These are phyloP conservation scores for Phalloptychus januarius DNA, from an alignment of 2,797 vertebrate species.

Conservation along the genomic window DNA sequence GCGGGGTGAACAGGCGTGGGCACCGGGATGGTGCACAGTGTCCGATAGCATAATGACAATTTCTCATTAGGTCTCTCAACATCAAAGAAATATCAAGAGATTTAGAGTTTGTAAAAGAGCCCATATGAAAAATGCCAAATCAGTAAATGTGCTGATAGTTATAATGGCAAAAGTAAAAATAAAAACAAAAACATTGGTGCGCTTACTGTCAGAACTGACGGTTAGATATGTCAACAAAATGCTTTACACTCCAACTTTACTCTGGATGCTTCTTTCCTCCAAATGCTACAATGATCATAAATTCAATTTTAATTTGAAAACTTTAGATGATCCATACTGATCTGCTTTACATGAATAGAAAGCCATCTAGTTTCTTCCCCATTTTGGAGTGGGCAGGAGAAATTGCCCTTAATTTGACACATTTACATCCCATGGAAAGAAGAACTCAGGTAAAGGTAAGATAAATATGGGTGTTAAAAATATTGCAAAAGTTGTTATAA, in stretches of 20 bases:
- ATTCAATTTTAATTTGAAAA: neutral
- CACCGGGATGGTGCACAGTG: slow-evolving; percentile 19
- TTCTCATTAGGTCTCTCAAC: slow-evolving; percentile 19
- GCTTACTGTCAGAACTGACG: neutral
- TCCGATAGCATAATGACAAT: slow-evolving; percentile 36
- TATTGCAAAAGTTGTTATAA: neutral
- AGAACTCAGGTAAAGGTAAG: neutral
- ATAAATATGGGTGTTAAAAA: neutral
- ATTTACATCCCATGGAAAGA: neutral
- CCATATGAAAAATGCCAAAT: neutral
- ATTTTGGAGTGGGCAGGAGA: neutral
- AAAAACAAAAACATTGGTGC: neutral
- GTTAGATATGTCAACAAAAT: slow-evolving; percentile 1
- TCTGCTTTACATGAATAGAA: neutral
- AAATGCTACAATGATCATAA: neutral
- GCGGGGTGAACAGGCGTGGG: slow-evolving; percentile 41
- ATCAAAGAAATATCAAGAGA: neutral
- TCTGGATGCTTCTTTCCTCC: neutral
- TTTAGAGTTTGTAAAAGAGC: neutral
- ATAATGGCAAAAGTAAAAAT: neutral
- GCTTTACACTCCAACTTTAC: neutral
- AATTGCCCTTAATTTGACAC: neutral
- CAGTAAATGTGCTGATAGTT: neutral
- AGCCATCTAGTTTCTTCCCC: neutral
- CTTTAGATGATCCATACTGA: neutral